Evolutionary conservation across 2,797 vertebrate genomes (phyloP), one percentile per base, ranked within the genome.

Genomic region (Erithacus rubecula): DNA sequence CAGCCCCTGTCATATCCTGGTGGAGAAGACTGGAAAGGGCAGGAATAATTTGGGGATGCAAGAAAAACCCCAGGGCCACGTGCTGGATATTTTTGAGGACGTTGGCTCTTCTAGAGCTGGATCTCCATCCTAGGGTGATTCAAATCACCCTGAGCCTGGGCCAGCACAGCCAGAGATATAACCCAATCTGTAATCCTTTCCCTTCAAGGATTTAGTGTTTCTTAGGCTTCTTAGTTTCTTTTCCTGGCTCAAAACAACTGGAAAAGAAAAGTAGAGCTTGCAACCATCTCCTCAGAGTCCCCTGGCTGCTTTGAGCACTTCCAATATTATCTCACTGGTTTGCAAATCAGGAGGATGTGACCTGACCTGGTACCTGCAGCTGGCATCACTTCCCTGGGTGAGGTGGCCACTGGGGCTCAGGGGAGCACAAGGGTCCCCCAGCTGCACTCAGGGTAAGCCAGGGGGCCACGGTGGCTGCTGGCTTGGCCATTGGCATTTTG

Each of bases 1-100:
- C 16, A 23, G 53, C 13, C 32, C 41, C 21, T 11, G 18, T 4
- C 0, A 0, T 26, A 20, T 51, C 64, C 13, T 1, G 6, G 16
- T 24, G 41, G 49, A 44, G 82, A 77, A 55, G 58, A n/a, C 4
- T 72, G 52, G 37, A 77, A 80, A 32, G 30, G 39, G 7, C 14
- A 64, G 23, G 63, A 59, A 27, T 59, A 80, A 65, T 47, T 26
- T 4, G 4, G 30, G 15, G 10, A 2, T 72, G 21, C 30, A 59
- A 64, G 41, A 63, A 44, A 72, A 88, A 11, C 15, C 11, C 20
- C 14, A 8, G 34, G 32, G 11, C 11, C 2, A 1, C 1, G 7
- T 44, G 24, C 32, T 64, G 41, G n/a, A 3, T 62, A 18, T 51
- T 65, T 74, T 1, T 2, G 27, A 27, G 29, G 5, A 19, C 0